phyloP scores from a whole-genome alignment of 53 echinoderm and acorn worm genomes.

The Luidia sarsii region DNA sequence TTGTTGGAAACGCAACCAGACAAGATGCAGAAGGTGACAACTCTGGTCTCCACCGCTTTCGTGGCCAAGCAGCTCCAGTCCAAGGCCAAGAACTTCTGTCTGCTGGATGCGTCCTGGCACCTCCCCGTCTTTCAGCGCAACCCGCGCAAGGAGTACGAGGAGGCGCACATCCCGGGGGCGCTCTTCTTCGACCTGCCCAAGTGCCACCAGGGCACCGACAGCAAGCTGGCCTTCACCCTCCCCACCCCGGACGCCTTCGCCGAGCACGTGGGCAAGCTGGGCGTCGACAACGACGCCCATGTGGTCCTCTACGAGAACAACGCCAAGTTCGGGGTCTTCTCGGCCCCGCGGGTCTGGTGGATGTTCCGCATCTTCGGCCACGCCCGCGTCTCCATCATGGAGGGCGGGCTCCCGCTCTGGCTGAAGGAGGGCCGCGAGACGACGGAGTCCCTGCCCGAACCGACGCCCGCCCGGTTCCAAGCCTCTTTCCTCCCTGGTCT shows the following conservation, averaged over 20 bases:
- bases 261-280: constrained; percentile 71
- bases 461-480: constrained; percentile 60
- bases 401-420: constrained; percentile 86
- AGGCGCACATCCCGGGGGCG: constrained; percentile 81
- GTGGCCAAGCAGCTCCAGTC: constrained; percentile 72
- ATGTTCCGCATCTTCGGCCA: constrained; percentile 90
- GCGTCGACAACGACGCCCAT: constrained; percentile 88
- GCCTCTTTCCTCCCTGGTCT: constrained; percentile 64
- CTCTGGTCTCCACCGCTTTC: constrained; percentile 72
- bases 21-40: constrained; percentile 76
- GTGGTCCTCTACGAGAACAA: constrained; percentile 92
- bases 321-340: constrained; percentile 69
- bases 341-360: constrained; percentile 90
- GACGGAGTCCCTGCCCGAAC: constrained; percentile 49
- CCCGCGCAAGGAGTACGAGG: constrained; percentile 60
- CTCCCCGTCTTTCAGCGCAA: constrained; percentile 60
- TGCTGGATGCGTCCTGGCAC: constrained; percentile 77
- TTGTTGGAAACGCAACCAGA: too few species aligned
- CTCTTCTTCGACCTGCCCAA: constrained; percentile 70
- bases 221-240: constrained; percentile 64
- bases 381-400: constrained; percentile 73
- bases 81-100: constrained; percentile 52
- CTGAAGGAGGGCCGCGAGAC: constrained; percentile 68
- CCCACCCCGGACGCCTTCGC: constrained; percentile 73
- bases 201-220: constrained; percentile 31